Base-by-base conservation (phyloP, 1,140 invertebrate species). In the Drosophila parabipectinata region DNA sequence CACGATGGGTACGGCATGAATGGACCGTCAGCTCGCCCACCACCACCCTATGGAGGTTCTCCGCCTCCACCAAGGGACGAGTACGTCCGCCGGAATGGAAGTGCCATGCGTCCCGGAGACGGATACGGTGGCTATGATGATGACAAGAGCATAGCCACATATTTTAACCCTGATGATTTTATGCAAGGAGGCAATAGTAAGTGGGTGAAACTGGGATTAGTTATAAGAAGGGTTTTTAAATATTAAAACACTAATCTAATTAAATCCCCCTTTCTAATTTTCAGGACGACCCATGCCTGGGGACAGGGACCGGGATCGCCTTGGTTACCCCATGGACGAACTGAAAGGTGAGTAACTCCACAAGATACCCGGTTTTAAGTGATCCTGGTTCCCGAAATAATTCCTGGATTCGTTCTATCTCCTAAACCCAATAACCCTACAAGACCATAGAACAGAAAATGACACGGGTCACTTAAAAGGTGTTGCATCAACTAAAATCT, bases 151-250 rank as follows among this genome's bases (percentile, higher is more conserved):
- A 92, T 92, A n/a, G 68, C 88, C 12, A 92, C 91, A 2, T 92
- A 81, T 37, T 92, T 92, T 30, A 92, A 92, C 78, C 91, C 91
- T 3, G 88, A 88, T 34, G 91, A 92, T n/a, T 92, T 91, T 18
- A 60, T 90, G 58, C 63, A 83, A 2, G 79, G 76, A 12, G 59
- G 69, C 26, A 71, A 72, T 52, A 72, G 82, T 85, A 53, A 87
- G 82, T 56, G 7, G 15, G 0, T 2, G 4, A 5, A 41, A 5
- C 4, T 1, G 8, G 1, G 12, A 41, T 41, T 8, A 9, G 0
- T 4, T 41, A 6, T 15, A 18, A 7, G 1, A 3, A 18, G 5
- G 14, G 41, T 6, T 18, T 2, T 15, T 4, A 41, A 44, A 37
- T 37, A 9, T 37, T 14, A 0, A 44, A 44, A 6, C 0, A 0